Evolutionary conservation across 1,140 invertebrate genomes (phyloP).

Genomic region (Coptotermes formosanus): DNA sequence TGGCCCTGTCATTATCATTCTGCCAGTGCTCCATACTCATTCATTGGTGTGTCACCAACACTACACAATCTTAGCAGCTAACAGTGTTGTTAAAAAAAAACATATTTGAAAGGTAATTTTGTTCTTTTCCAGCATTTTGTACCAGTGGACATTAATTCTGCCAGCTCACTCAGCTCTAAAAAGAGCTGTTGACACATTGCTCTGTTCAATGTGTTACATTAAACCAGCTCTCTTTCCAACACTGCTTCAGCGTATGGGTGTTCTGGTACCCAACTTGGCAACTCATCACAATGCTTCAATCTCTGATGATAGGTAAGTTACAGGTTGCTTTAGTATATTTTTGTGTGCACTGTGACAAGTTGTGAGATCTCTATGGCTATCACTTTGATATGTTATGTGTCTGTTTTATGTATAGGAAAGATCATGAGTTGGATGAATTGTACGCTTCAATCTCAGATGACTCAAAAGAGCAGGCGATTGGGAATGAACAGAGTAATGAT

Average conservation of each 20-base stretch:
- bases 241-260: slow-evolving; percentile 70
- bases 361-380: no score
- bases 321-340: neutral
- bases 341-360: neutral
- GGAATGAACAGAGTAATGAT: slow-evolving; percentile 16
- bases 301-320: slow-evolving; percentile 16
- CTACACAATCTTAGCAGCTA: no score
- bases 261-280: slow-evolving; percentile 57
- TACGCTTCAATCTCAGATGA: slow-evolving; percentile 61
- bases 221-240: slow-evolving; percentile 72
- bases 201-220: slow-evolving; percentile 83
- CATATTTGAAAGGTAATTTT: slow-evolving; percentile 16
- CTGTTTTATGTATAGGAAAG: slow-evolving; percentile 49
- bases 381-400: no score
- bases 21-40: no score
- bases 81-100: no score
- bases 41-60: no score
- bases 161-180: slow-evolving; percentile 69
- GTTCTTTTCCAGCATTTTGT: slow-evolving; percentile 57
- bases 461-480: slow-evolving; percentile 55
- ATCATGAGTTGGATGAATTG: slow-evolving; percentile 39
- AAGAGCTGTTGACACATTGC: slow-evolving; percentile 71
- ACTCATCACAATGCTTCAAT: slow-evolving; percentile 25
- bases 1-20: no score
- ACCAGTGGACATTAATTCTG: slow-evolving; percentile 70